These are phyloP conservation scores for Holocentrus rufus DNA, from an alignment of 2,797 vertebrate genomes.

Conservation along the genomic window DNA sequence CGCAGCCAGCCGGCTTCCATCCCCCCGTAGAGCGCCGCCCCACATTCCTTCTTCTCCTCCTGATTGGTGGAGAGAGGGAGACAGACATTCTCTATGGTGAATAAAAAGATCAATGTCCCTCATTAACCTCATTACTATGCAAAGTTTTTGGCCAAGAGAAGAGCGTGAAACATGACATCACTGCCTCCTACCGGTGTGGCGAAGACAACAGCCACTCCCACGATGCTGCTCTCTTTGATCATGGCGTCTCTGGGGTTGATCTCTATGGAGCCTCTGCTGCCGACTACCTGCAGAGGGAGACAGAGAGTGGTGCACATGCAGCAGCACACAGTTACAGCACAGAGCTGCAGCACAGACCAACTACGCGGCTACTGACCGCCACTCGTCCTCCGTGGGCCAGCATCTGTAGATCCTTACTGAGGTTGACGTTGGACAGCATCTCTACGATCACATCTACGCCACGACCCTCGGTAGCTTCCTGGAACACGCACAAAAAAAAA, in stretches of 20 bases:
- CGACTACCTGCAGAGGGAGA: slow-evolving; percentile 83
- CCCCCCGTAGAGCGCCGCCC: slow-evolving; percentile 81
- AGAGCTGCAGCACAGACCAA: too few species aligned
- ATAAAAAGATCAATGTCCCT: too few species aligned
- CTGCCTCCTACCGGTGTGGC: slow-evolving; percentile 82
- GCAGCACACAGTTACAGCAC: too few species aligned
- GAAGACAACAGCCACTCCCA: slow-evolving; percentile 82
- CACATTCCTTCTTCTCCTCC: slow-evolving; percentile 85
- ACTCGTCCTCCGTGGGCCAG: slow-evolving; percentile 85
- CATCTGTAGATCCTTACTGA: slow-evolving; percentile 88
- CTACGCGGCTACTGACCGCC: slow-evolving; percentile 85
- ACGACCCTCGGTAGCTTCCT: slow-evolving; percentile 79
- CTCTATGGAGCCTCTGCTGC: slow-evolving; percentile 87
- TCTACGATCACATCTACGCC: slow-evolving; percentile 91
- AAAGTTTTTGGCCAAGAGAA: too few species aligned
- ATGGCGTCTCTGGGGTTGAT: slow-evolving; percentile 92
- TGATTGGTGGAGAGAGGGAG: slow-evolving; percentile 52
- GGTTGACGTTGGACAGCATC: slow-evolving; percentile 94
- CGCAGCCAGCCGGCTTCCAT: slow-evolving; percentile 90
- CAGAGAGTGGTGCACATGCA: neutral
- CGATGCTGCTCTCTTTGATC: slow-evolving; percentile 87
- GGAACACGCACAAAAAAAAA: slow-evolving; percentile 35
- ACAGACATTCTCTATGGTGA: neutral
- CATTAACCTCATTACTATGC: too few species aligned
- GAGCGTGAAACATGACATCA: too few species aligned